These are phyloP conservation scores for Sminthopsis crassicaudata DNA, from an alignment of 2,113 vertebrate species.

Conservation along the genomic window DNA sequence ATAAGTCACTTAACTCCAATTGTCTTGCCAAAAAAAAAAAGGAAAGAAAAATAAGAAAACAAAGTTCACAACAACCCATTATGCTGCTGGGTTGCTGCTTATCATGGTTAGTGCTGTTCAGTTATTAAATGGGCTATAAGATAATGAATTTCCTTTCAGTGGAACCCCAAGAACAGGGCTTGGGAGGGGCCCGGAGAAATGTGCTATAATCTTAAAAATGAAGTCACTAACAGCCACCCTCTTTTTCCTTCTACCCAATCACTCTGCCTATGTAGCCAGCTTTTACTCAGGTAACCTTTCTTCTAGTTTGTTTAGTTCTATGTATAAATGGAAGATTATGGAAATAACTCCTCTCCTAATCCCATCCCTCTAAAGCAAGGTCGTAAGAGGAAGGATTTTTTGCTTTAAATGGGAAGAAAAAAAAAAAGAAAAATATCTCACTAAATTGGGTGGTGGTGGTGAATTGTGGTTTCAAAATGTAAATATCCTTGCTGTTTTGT, in stretches of 20 bases:
- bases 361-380: not conserved
- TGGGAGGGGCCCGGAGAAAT: no score
- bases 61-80: not conserved
- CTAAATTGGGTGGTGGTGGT: not conserved
- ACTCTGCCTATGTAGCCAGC: not conserved
- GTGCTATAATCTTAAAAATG: no score
- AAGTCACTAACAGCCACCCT: no score
- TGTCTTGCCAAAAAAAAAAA: no score
- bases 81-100: not conserved
- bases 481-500: not conserved
- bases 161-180: not conserved
- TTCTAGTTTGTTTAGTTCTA: not conserved
- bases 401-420: not conserved
- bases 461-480: not conserved
- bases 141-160: not conserved
- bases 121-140: not conserved
- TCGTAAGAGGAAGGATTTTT: not conserved
- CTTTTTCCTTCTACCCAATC: not conserved
- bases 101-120: not conserved
- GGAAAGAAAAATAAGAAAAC: no score
- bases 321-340: not conserved
- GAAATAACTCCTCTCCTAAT: not conserved
- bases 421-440: not conserved
- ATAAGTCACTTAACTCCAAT: no score
- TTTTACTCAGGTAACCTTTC: not conserved